Base-by-base conservation (phyloP, 2,113 vertebrate species). In the Clarias magur region DNA sequence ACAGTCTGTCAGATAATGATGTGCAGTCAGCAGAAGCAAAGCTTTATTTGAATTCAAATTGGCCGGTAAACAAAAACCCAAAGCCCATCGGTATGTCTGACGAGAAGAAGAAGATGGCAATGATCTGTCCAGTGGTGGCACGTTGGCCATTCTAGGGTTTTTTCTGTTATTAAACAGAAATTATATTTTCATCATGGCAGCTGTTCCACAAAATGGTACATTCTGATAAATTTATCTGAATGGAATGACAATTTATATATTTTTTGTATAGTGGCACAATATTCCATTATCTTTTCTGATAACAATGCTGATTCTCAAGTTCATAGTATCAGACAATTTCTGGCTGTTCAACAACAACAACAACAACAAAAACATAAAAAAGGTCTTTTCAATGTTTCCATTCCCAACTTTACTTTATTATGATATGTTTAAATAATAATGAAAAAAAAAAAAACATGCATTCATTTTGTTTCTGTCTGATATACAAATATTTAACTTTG, bases 41-140 rank as follows among this genome's bases (percentile, higher is more conserved):
- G 97, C 96, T 97, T 97, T 97, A 99, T 99, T 99, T 96, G 97
- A 97, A 99, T 98, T 99, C 97, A 98, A 98, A 99, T 99, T 96
- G 97, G 96, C 97, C 95, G 93, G 97, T 99, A 99, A 99, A 99
- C 97, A 99, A 95, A 98, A 97, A 96, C 96, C 95, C 97, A 98
- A 95, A 98, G 97, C 96, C 96, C 95, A 96, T 94, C 94, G 96
- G 96, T 95, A 95, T 95, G 96, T 95, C 94, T 95, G 95, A 94
- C 93, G 93, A 93, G 93, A 94, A 96, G 94, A 94, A 38, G 95
- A 94, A 15, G 79, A 62, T 0, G 57, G 21, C 4, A 12, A 81
- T 62, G 57, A 85, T 95, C 94, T 92, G 95, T 95, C 94, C 95
- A 94, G 93, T 95, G 93, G 94, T 93, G 95, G 79, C 3, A 4